Conservation (phyloP, 1,140 invertebrate species). For the Drosophila truncata region DNA sequence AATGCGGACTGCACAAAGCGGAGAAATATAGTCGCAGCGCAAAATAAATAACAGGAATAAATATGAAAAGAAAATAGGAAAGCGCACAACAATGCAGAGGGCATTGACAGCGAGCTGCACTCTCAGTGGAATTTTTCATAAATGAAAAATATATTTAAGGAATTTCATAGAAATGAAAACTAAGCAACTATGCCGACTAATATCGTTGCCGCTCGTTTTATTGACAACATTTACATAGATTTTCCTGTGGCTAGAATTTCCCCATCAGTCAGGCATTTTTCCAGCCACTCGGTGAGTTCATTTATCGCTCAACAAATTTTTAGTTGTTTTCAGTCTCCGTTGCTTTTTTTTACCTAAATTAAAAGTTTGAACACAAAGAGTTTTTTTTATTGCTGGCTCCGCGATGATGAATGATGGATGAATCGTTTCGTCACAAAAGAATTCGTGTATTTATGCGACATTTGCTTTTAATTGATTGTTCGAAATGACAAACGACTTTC, state of each 20-base stretch:
- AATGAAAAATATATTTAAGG: neutral
- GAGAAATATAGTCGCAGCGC: slow-evolving; percentile 19
- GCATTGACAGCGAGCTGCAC: slow-evolving; percentile 1
- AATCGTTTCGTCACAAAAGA: slow-evolving; percentile 58
- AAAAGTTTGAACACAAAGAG: slow-evolving; percentile 51
- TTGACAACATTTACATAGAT: neutral
- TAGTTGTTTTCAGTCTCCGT: slow-evolving; percentile 6
- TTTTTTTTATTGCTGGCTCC: slow-evolving; percentile 29
- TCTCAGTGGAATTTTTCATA: neutral
- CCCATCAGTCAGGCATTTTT: slow-evolving; percentile 3
- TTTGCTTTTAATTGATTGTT: slow-evolving; percentile 83
- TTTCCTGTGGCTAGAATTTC: neutral
- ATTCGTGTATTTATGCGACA: slow-evolving; percentile 82
- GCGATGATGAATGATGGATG: slow-evolving; percentile 67
- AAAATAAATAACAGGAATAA: slow-evolving; percentile 25
- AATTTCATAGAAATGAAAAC: slow-evolving; percentile 1
- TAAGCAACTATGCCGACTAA: neutral
- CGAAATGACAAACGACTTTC: slow-evolving; percentile 75
- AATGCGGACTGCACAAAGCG: slow-evolving; percentile 6
- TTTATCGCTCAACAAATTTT: slow-evolving; percentile 27
- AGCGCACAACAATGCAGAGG: slow-evolving; percentile 10
- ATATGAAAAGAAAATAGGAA: slow-evolving; percentile 16
- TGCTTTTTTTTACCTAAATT: slow-evolving; percentile 64
- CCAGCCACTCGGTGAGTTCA: slow-evolving; percentile 13
- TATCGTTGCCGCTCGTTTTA: neutral